Base-by-base conservation (phyloP, 1,140 invertebrate genomes). In the Panagrolaimus sp. region DNA sequence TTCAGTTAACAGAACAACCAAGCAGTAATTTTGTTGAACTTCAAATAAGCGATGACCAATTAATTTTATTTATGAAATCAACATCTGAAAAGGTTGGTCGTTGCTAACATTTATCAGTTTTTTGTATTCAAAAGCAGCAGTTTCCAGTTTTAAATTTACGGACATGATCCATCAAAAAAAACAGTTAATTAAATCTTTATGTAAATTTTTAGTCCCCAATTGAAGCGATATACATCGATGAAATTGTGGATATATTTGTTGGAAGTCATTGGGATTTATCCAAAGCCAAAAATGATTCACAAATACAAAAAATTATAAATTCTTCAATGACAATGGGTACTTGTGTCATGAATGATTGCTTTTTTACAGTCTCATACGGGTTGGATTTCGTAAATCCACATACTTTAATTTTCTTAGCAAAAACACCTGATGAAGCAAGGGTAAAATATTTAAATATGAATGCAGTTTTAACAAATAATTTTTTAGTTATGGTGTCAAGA, bases 171-270 rank as follows among this genome's bases (percentile, higher is more conserved):
- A n/a, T n/a, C n/a, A n/a, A n/a, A n/a, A n/a, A n/a, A n/a, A n/a
- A n/a, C n/a, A n/a, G n/a, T n/a, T n/a, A n/a, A n/a, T n/a, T n/a
- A n/a, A n/a, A n/a, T n/a, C n/a, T n/a, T n/a, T n/a, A n/a, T n/a
- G n/a, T n/a, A n/a, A n/a, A n/a, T 45, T 17, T 46, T 28, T 63
- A 9, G 10, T 66, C n/a, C n/a, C 44, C 43, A 32, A 17, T 64
- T 26, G 69, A 76, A 46, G 48, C 32, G n/a, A 72, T 75, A 15
- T 75, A 65, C 47, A 43, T 75, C 17, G 74, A 75, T 45, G 74
- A 75, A 62, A 78, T 75, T 46, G 65, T 75, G 8, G 74, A 75
- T 44, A 76, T 75, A 8, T 74, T 73, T 15, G 71, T 78, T 44
- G 74, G 74, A 5, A 48, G 74, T 47, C 52, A 47, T 1, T 17